Base-by-base conservation (phyloP, 2,888 invertebrate species). In the Scaptomyza polygonia region DNA sequence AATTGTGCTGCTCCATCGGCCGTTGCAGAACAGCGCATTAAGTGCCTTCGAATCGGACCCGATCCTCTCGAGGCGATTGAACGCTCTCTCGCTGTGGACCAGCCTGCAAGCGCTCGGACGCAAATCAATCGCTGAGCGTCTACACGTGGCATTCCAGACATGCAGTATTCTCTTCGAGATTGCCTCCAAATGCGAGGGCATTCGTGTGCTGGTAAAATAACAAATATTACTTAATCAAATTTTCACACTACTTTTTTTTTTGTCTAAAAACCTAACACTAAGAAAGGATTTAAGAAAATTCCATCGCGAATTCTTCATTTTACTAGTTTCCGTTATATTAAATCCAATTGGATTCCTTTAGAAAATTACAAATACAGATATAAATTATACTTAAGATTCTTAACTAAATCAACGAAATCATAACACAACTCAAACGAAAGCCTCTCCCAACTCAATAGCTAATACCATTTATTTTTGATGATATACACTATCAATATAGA, bases 1-100 rank as follows among this genome's bases (percentile, higher is more conserved):
- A 1, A 95, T 96, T 92, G 95, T 97, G 89, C 79, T 92, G 16
- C 76, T 92, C 27, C 91, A 92, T 80, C 88, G 91, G 21, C 91
- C 91, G 58, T 72, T 92, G 49, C 90, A 90, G 72, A 92, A 91
- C 55, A 81, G 86, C 32, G 90, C 91, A 8, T 71, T 92, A 39
- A 90, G 89, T 57, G 90, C 91, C 44, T 92, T 91, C 48, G 92
- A 92, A 86, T 90, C 91, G 43, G 92, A 92, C 85, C 91, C 91
- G 21, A 91, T 92, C 55, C 72, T 91, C 47, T 92, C 92, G 12
- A 79, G 91, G 25, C 93, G 96, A 43, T 92, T 97, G 43, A 94
- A 95, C 34, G 95, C 96, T 36, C 92, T 98, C 58, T 95, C 98
- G 2, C 92, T 98, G 56, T 98, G 98, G 98, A 94, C 96, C 25